Conservation (phyloP, 1,140 invertebrate genomes). For the Andrena cerasifolii region DNA sequence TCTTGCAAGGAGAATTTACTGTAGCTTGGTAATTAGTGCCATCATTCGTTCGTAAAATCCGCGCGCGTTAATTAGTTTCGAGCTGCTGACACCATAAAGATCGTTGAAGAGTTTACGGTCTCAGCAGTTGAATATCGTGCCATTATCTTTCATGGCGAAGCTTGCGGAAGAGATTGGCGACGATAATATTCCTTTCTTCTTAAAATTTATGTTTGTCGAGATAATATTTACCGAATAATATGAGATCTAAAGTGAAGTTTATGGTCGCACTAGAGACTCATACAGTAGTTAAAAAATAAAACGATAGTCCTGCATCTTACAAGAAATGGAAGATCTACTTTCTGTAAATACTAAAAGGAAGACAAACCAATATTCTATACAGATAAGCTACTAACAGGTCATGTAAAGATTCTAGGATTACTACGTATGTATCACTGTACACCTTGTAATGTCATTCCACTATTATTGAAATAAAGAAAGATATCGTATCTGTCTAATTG, state of each 20-base stretch:
- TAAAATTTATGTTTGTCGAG: neutral
- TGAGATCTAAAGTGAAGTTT: slow-evolving; percentile 57
- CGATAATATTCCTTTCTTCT: neutral
- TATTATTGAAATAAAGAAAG: slow-evolving; percentile 76
- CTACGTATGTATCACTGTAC: slow-evolving; percentile 70
- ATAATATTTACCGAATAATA: slow-evolving; percentile 1
- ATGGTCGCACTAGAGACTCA: slow-evolving; percentile 48
- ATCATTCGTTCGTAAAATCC: slow-evolving; percentile 27
- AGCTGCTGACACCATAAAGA: neutral
- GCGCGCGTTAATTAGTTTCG: slow-evolving; percentile 38
- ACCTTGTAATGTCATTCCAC: slow-evolving; percentile 78
- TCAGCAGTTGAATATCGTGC: slow-evolving; percentile 36
- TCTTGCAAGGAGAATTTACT: too few species aligned
- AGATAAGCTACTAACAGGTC: slow-evolving; percentile 63
- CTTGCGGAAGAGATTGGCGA: slow-evolving; percentile 30
- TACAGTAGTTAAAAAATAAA: slow-evolving; percentile 46
- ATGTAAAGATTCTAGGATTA: slow-evolving; percentile 74
- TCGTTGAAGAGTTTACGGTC: neutral
- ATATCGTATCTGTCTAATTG: slow-evolving; percentile 62
- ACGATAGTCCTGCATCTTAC: slow-evolving; percentile 33
- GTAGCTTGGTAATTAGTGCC: slow-evolving; percentile 58
- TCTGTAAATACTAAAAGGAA: slow-evolving; percentile 74
- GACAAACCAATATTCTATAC: slow-evolving; percentile 45
- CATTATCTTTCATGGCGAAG: slow-evolving; percentile 36
- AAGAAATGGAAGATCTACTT: slow-evolving; percentile 44